phyloP scores from a whole-genome alignment of 2,888 invertebrate genomes.

The Aleiodes alternator region DNA sequence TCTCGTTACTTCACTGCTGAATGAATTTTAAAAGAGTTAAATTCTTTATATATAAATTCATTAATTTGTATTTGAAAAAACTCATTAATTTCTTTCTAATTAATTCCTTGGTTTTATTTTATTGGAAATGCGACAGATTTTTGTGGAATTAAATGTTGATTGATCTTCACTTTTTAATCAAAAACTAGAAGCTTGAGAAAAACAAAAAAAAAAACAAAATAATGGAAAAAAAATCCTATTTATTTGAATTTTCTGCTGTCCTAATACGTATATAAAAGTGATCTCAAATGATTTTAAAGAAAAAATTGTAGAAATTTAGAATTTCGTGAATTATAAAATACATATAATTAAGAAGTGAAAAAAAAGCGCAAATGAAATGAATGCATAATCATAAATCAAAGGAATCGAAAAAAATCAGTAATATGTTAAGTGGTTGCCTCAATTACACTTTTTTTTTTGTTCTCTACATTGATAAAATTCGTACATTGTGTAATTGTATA shows the following conservation, averaged over 20 bases:
- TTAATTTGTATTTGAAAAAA: not conserved
- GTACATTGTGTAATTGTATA: slow-evolving; percentile 30
- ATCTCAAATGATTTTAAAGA: slow-evolving; percentile 57
- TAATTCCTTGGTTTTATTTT: slow-evolving; percentile 47
- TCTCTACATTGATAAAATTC: slow-evolving; percentile 4
- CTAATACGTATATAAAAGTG: slow-evolving; percentile 53
- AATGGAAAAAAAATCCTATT: slow-evolving; percentile 46
- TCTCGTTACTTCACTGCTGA: not conserved
- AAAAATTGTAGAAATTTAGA: slow-evolving; percentile 49
- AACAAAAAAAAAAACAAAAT: not conserved
- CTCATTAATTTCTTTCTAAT: not conserved
- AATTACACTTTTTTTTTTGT: slow-evolving; percentile 4
- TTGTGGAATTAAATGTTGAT: slow-evolving; percentile 50
- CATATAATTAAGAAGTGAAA: slow-evolving; percentile 27
- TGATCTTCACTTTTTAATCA: slow-evolving; percentile 44
- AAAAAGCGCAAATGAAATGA: slow-evolving; percentile 3
- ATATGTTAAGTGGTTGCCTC: slow-evolving; percentile 38
- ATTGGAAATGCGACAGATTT: slow-evolving; percentile 51
- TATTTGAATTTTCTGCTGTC: slow-evolving; percentile 48
- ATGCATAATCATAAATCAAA: slow-evolving; percentile 1
- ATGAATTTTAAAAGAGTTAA: not conserved
- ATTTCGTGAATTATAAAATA: slow-evolving; percentile 42
- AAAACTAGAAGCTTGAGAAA: slow-evolving; percentile 42
- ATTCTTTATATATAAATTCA: not conserved
- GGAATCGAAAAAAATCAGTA: slow-evolving; percentile 40